Evolutionary conservation across 2,888 invertebrate species (phyloP).

Genomic region (Callinectes sapidus): DNA sequence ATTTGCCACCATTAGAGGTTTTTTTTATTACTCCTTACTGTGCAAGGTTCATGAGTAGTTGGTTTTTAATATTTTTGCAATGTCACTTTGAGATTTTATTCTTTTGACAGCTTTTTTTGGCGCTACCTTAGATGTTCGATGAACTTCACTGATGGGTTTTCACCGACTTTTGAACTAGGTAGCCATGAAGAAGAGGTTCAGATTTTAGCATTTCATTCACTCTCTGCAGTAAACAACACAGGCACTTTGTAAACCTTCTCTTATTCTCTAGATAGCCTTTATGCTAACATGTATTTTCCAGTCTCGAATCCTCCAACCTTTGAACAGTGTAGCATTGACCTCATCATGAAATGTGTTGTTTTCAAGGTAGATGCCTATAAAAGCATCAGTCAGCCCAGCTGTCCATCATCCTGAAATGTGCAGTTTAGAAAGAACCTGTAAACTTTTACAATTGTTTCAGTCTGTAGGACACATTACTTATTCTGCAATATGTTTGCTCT

Average conservation of each 20-base stretch:
- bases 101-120: slow-evolving; percentile 67
- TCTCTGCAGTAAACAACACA: neutral
- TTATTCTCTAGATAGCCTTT: neutral
- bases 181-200: slow-evolving; percentile 43
- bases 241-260: neutral
- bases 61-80: slow-evolving; percentile 60
- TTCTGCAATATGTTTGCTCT: neutral
- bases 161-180: slow-evolving; percentile 66
- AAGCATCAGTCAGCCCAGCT: neutral
- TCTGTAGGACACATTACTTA: slow-evolving; percentile 13
- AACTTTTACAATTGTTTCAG: neutral
- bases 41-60: slow-evolving; percentile 67
- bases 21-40: slow-evolving; percentile 23
- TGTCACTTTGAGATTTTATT: slow-evolving; percentile 60
- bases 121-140: slow-evolving; percentile 67
- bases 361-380: neutral
- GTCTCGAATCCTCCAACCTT: neutral
- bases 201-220: slow-evolving; percentile 27
- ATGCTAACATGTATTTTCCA: neutral
- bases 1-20: slow-evolving; percentile 44
- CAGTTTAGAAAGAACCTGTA: neutral
- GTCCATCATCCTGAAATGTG: neutral
- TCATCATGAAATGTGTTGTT: slow-evolving; percentile 20
- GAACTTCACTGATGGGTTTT: slow-evolving; percentile 61
- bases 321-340: neutral